phyloP scores from a whole-genome alignment of 2,888 invertebrate genomes.

The Steromphala cineraria region DNA sequence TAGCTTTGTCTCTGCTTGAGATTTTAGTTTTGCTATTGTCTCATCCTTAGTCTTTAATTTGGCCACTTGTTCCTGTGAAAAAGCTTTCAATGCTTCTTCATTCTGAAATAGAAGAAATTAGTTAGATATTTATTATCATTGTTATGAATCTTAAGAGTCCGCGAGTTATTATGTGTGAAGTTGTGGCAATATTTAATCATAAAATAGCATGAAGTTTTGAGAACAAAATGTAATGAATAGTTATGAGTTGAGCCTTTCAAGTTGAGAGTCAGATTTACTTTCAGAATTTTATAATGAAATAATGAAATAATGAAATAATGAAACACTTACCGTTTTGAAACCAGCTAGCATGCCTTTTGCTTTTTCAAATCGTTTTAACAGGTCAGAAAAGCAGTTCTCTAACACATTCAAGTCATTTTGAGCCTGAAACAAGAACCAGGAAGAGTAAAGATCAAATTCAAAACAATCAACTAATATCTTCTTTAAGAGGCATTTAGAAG shows the following conservation, averaged over 20 bases:
- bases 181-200: no score
- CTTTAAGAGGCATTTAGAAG: no score
- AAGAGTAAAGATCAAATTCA: no score
- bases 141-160: no score
- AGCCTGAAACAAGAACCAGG: conserved; percentile 70
- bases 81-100: conserved; percentile 81
- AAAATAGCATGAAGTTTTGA: no score
- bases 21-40: conserved; percentile 89
- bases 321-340: conserved; percentile 56
- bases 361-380: conserved; percentile 79
- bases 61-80: conserved; percentile 83
- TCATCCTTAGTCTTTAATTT: conserved; percentile 86
- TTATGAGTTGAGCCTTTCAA: no score
- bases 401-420: conserved; percentile 80
- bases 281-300: conserved; percentile 82
- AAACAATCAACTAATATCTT: no score
- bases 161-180: no score
- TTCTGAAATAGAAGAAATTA: conserved; percentile 76
- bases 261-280: no score
- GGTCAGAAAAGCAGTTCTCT: conserved; percentile 81
- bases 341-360: conserved; percentile 83
- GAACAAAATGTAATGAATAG: no score
- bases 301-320: background rate
- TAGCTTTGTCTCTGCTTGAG: conserved; percentile 91
- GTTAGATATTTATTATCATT: no score